A percentile compares a stretch with the other conserved stretches of the same genome.
Conservation (phyloP, 2,113 vertebrate species). For the Turnix velox region DNA sequence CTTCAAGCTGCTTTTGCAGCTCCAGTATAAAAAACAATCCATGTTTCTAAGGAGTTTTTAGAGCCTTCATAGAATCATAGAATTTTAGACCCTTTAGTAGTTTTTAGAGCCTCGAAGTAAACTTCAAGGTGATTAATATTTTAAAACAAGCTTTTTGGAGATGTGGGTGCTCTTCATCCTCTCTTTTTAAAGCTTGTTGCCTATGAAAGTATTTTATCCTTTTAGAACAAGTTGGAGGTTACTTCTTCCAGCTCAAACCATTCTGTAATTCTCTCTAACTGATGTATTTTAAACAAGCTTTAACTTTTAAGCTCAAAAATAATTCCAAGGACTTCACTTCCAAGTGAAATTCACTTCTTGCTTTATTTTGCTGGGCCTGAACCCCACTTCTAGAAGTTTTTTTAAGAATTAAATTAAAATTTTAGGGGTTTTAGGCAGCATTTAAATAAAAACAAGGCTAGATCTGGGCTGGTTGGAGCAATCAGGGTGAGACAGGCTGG, state of each 20-base stretch:
- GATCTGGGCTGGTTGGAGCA: not conserved
- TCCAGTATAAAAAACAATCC: not conserved
- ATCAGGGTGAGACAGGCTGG: not conserved
- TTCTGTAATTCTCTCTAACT: not conserved
- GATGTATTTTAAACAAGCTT: not conserved
- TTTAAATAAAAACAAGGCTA: not conserved
- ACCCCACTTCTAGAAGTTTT: not conserved
- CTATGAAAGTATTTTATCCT: not conserved
- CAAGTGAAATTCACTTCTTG: not conserved
- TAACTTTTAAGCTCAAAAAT: not conserved
- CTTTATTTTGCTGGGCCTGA: not conserved
- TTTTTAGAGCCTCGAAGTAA: not conserved
- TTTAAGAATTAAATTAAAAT: not conserved
- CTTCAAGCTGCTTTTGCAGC: not conserved
- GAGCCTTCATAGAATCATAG: too few relatives aligned
- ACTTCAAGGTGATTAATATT: not conserved
- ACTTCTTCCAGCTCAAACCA: not conserved
- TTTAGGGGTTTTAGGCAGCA: not conserved
- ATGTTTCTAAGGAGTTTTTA: not conserved
- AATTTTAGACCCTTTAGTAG: not conserved
- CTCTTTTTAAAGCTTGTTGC: not conserved
- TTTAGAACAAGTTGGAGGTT: not conserved
- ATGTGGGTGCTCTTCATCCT: not conserved
- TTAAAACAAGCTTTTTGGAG: not conserved
- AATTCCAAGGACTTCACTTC: not conserved